Evolutionary conservation across 2,888 invertebrate species (phyloP).

Genomic region (Polietes domitor): DNA sequence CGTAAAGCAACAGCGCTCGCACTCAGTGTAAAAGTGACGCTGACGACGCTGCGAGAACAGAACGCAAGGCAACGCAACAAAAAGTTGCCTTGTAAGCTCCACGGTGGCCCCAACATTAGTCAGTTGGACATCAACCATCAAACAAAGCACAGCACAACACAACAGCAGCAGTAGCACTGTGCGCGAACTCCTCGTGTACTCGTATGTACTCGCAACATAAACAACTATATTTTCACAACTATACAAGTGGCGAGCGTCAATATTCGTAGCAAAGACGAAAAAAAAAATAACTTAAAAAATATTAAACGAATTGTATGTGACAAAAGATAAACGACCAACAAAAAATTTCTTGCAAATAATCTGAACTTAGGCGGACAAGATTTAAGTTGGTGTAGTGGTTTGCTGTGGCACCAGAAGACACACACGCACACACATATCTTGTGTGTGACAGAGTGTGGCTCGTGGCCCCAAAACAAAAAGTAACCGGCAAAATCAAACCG

Average conservation of each 20-base stretch:
- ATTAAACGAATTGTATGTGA: slow-evolving; percentile 19
- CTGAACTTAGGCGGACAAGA: slow-evolving; percentile 61
- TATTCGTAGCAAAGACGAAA: not conserved
- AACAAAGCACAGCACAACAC: slow-evolving; percentile 47
- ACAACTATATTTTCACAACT: no score
- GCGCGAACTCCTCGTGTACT: not conserved
- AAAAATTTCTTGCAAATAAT: slow-evolving; percentile 32
- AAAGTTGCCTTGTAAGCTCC: slow-evolving; percentile 59
- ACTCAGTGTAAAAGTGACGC: slow-evolving; percentile 1
- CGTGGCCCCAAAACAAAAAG: not conserved
- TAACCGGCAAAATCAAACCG: slow-evolving; percentile 32
- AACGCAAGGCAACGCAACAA: not conserved
- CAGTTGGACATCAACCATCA: slow-evolving; percentile 65
- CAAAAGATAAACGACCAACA: not conserved
- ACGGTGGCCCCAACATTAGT: slow-evolving; percentile 59
- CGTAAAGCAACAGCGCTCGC: slow-evolving; percentile 31
- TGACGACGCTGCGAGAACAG: not conserved
- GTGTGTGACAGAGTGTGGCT: not conserved
- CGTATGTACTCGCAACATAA: not conserved
- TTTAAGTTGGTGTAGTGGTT: slow-evolving; percentile 3
- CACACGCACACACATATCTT: no score
- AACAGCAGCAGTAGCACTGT: not conserved
- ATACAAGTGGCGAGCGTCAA: slow-evolving; percentile 19
- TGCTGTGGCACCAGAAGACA: slow-evolving; percentile 11
- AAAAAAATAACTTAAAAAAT: not conserved